A percentile compares a stretch with the other conserved stretches of the same genome.
These are phyloP conservation scores for Choristoneura rosaceana DNA, from an alignment of 2,888 invertebrate species.

Conservation along the genomic window DNA sequence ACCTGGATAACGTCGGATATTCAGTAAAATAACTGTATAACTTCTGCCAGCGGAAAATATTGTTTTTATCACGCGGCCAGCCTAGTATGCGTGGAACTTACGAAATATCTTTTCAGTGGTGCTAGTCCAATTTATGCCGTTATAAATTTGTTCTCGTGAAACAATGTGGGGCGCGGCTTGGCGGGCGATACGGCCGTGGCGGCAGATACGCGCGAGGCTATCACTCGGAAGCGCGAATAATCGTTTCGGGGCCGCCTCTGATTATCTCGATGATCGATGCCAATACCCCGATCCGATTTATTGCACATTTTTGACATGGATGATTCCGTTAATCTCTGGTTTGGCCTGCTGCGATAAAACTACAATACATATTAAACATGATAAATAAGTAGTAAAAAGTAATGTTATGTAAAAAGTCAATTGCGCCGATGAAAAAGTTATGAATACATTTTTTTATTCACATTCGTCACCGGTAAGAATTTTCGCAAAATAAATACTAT, in stretches of 20 bases:
- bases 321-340: slow-evolving; percentile 40
- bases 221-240: slow-evolving; percentile 64
- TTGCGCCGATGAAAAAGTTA: slow-evolving; percentile 25
- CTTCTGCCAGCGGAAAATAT: background rate
- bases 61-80: slow-evolving; percentile 53
- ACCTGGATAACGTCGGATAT: background rate
- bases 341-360: slow-evolving; percentile 25
- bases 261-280: slow-evolving; percentile 66
- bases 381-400: no score
- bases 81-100: slow-evolving; percentile 53
- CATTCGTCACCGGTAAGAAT: background rate
- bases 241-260: slow-evolving; percentile 62
- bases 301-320: slow-evolving; percentile 47
- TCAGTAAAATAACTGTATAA: background rate
- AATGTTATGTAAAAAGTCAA: slow-evolving; percentile 8
- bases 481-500: background rate
- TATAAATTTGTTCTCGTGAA: slow-evolving; percentile 65
- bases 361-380: background rate
- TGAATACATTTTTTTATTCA: slow-evolving; percentile 1
- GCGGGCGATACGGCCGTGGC: slow-evolving; percentile 41
- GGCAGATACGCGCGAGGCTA: slow-evolving; percentile 51
- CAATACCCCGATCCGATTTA: slow-evolving; percentile 62
- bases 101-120: slow-evolving; percentile 59
- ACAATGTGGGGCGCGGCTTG: slow-evolving; percentile 56
- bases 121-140: slow-evolving; percentile 60